Base-by-base conservation (phyloP, 2,797 vertebrate species). In the Lerista edwardsae region DNA sequence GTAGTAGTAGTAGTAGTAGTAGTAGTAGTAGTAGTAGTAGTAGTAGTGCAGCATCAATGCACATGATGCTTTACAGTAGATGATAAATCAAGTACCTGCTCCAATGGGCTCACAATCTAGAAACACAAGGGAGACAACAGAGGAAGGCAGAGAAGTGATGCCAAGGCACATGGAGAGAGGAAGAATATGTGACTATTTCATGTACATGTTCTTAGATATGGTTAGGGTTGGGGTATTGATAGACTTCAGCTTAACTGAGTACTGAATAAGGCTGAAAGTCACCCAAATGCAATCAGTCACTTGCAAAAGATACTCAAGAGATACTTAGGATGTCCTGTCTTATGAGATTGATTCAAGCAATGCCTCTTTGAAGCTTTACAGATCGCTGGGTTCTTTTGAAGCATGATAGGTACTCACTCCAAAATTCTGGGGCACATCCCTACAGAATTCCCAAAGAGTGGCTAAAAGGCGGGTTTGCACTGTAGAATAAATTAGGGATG, bases 321-420 rank as follows among this genome's bases (percentile, higher is more conserved):
- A 15, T 31, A 0, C 0, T 0, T 3, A 3, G 4, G 4, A 5
- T 44, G 1, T 65, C 39, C 29, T 80, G 3, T 36, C 14, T 65
- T n/a, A 64, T 11, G 17, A 0, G 0, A 79, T 47, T 62, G 36
- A 80, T 59, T 71, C 71, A 41, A 68, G 25, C 19, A 6, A 23
- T 9, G 3, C 15, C 17, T 27, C 31, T 62, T 78, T 69, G 51
- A 75, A 72, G 2, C 27, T 8, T 0, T 0, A 71, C 27, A 72
- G 76, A 57, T 6, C 64, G 79, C 68, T 17, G 34, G 2, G 0
- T 2, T 65, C 1, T 51, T 90, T 29, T 84, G 79, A 88, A 65
- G 14, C 79, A 31, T 1, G 69, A 21, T 36, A 34, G 1, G 1
- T 2, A 12, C 5, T 1, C 36, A 7, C 68, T 88, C 72, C 74